Conservation (phyloP, 2,797 vertebrate species). For the Myripristis murdjan region DNA sequence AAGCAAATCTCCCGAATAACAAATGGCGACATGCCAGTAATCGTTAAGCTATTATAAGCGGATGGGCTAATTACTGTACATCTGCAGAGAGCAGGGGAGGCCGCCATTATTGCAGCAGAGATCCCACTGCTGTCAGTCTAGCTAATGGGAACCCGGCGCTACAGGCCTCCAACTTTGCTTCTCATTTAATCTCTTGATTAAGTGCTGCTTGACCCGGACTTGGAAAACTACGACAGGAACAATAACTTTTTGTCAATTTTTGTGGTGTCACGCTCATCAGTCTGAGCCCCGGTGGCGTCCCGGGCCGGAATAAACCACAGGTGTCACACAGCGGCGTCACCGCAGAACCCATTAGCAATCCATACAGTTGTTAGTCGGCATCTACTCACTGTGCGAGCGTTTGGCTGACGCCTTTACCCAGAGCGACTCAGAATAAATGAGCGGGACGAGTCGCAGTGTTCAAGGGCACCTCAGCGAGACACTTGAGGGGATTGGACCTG, state of each 20-base stretch:
- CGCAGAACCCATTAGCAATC: conserved; percentile 41
- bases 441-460: background rate
- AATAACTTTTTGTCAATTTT: conserved; percentile 22
- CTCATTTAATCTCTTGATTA: conserved; percentile 66
- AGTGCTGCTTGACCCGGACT: conserved; percentile 65
- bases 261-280: conserved; percentile 2
- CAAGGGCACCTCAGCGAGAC: background rate
- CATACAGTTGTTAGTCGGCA: conserved; percentile 23
- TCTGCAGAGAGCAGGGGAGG: conserved; percentile 75
- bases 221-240: conserved; percentile 36
- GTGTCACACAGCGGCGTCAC: conserved; percentile 31
- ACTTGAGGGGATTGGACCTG: too few relatives aligned
- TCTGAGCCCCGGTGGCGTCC: conserved; percentile 8
- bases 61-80: conserved; percentile 81
- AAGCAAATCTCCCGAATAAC: conserved; percentile 79
- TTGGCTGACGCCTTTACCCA: conserved; percentile 44
- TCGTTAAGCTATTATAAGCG: conserved; percentile 78
- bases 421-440: conserved; percentile 22
- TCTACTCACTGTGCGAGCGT: conserved; percentile 40
- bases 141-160: conserved; percentile 69
- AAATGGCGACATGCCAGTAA: conserved; percentile 78
- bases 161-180: conserved; percentile 49
- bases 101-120: conserved; percentile 63
- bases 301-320: background rate
- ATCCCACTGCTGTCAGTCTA: conserved; percentile 71